These are phyloP conservation scores for Aquatica leii DNA, from an alignment of 2,888 invertebrate genomes.

Conservation along the genomic window DNA sequence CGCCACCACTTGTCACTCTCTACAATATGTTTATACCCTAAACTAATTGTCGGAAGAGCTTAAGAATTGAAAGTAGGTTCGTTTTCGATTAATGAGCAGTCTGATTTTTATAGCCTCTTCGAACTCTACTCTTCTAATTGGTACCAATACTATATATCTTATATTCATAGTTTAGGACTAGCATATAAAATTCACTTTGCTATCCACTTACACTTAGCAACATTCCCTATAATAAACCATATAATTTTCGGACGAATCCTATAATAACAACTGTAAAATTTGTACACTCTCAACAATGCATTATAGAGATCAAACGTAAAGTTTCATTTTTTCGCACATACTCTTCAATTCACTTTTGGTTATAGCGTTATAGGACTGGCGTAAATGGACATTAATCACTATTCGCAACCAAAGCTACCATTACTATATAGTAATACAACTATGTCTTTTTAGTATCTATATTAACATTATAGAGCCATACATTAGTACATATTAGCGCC, in stretches of 20 bases:
- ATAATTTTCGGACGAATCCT: conserved; percentile 7
- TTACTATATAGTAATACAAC: conserved; percentile 14
- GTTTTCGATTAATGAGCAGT: conserved; percentile 24
- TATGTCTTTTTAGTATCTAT: conserved; percentile 17
- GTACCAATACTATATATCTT: conserved; percentile 15
- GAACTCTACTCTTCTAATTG: conserved; percentile 26
- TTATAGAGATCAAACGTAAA: conserved; percentile 3
- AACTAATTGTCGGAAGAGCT: conserved; percentile 37
- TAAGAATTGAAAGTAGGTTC: conserved; percentile 32
- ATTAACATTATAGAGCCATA: conserved; percentile 21
- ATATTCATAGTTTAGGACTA: conserved; percentile 11
- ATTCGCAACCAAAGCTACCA: conserved; percentile 18
- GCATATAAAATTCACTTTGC: conserved; percentile 12
- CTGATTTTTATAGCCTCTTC: conserved; percentile 15
- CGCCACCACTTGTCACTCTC: conserved; percentile 29
- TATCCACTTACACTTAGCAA: conserved; percentile 12
- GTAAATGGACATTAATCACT: conserved; percentile 23
- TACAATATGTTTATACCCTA: conserved; percentile 26
- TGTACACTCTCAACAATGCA: neutral
- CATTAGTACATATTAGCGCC: conserved; percentile 10
- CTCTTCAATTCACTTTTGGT: neutral
- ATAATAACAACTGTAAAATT: conserved; percentile 10
- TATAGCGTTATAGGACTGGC: conserved; percentile 7
- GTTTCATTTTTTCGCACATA: conserved; percentile 2
- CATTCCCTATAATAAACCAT: neutral